phyloP scores from a whole-genome alignment of 92 coral and sea anemone species.

The Pocillopora meandrina region DNA sequence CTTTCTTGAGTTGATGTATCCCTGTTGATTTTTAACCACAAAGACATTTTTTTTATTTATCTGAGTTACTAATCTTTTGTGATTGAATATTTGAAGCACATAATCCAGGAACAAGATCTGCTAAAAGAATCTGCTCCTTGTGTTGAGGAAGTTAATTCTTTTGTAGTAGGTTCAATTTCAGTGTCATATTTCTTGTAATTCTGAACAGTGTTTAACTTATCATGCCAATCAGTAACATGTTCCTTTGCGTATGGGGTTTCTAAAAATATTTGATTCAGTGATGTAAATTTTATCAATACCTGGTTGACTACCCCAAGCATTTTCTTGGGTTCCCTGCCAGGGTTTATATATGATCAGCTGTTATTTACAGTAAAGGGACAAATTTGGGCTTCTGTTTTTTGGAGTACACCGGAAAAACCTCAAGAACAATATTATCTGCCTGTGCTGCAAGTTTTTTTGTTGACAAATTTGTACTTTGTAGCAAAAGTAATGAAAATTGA shows the following conservation, averaged over 20 bases:
- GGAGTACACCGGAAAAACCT: constrained; percentile 43
- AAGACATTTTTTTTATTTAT: constrained; percentile 42
- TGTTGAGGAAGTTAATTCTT: constrained; percentile 29
- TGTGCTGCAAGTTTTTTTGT: constrained; percentile 45
- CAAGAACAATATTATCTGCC: constrained; percentile 36
- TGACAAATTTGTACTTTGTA: constrained; percentile 45
- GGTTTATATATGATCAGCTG: constrained; percentile 39
- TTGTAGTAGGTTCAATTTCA: constrained; percentile 31
- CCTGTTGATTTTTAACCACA: constrained; percentile 40
- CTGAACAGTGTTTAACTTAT: constrained; percentile 48
- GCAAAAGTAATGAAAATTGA: constrained; percentile 32
- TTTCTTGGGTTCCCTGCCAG: constrained; percentile 43
- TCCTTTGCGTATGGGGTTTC: constrained; percentile 53
- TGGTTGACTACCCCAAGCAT: constrained; percentile 45
- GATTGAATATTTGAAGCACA: constrained; percentile 28
- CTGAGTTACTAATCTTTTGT: constrained; percentile 44
- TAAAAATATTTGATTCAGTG: constrained; percentile 37
- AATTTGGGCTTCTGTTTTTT: constrained; percentile 35
- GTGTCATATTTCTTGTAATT: constrained; percentile 27
- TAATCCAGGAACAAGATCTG: constrained; percentile 40
- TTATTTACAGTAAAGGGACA: constrained; percentile 33
- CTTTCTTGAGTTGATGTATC: constrained; percentile 4
- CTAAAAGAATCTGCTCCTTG: constrained; percentile 62
- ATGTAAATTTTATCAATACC: constrained; percentile 36
- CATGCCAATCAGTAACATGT: constrained; percentile 66